Conservation (phyloP, 1,140 invertebrate species). For the Pogonomyrmex californicus region DNA sequence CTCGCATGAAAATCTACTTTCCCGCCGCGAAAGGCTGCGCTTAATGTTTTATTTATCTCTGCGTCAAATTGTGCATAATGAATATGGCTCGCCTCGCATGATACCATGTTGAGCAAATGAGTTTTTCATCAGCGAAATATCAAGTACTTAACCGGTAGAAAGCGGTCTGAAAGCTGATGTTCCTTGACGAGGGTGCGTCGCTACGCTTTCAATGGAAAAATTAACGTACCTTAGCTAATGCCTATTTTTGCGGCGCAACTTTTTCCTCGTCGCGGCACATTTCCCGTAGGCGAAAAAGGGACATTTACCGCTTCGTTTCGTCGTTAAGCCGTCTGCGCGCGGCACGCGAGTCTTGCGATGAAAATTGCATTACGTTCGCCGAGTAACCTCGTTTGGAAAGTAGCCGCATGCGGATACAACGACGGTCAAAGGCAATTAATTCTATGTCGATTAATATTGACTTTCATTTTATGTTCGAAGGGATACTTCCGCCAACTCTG, state of each 20-base stretch:
- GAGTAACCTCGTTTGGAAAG: slow-evolving; percentile 35
- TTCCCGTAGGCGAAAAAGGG: slow-evolving; percentile 48
- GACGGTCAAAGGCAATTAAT: slow-evolving; percentile 29
- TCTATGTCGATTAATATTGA: slow-evolving; percentile 54
- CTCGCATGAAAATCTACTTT: slow-evolving; percentile 4
- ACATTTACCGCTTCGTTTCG: slow-evolving; percentile 57
- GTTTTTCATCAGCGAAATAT: slow-evolving; percentile 57
- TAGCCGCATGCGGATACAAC: neutral
- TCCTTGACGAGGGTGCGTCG: neutral
- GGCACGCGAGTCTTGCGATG: slow-evolving; percentile 49
- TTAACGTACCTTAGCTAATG: slow-evolving; percentile 61
- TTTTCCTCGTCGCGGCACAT: slow-evolving; percentile 41
- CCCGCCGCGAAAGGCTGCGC: neutral
- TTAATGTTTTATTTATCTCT: slow-evolving; percentile 62
- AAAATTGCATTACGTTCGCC: slow-evolving; percentile 58
- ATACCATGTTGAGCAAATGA: slow-evolving; percentile 45
- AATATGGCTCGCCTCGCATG: slow-evolving; percentile 10
- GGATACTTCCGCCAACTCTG: neutral
- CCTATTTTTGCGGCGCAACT: slow-evolving; percentile 47
- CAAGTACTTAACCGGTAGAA: slow-evolving; percentile 49
- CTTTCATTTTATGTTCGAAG: slow-evolving; percentile 15
- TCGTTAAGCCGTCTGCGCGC: slow-evolving; percentile 51
- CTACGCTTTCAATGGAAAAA: slow-evolving; percentile 52
- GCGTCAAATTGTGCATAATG: slow-evolving; percentile 58
- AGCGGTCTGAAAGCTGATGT: slow-evolving; percentile 20